phyloP scores from a whole-genome alignment of 2,797 vertebrate genomes.

The Crax fasciolata region DNA sequence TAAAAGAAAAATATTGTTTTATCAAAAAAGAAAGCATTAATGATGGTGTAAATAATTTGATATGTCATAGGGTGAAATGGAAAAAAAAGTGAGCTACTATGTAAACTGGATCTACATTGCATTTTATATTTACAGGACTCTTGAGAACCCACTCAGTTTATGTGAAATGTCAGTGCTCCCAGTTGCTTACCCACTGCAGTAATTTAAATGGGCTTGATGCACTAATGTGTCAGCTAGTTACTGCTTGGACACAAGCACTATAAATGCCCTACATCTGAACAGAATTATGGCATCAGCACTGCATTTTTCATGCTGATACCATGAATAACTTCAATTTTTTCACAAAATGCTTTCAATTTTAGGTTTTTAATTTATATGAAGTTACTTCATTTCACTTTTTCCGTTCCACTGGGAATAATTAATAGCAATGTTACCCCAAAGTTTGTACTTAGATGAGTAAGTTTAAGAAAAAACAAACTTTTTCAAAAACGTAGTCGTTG shows the following conservation, averaged over 20 bases:
- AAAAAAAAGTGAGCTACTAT: conserved; percentile 20
- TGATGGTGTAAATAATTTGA: conserved; percentile 55
- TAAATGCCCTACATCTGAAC: conserved; percentile 8
- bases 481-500: background rate
- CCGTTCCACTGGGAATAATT: background rate
- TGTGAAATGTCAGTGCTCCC: conserved; percentile 60
- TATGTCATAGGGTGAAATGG: conserved; percentile 18
- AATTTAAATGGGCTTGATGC: conserved; percentile 47
- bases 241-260: background rate
- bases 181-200: conserved; percentile 39
- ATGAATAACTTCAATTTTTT: background rate
- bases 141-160: conserved; percentile 63
- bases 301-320: conserved; percentile 13
- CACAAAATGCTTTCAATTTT: background rate
- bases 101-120: conserved; percentile 52
- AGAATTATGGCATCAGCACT: conserved; percentile 1
- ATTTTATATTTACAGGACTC: conserved; percentile 63
- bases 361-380: background rate
- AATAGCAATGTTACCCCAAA: background rate
- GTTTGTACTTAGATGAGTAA: background rate
- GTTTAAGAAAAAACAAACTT: background rate
- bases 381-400: background rate
- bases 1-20: conserved; percentile 28
- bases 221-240: conserved; percentile 48
- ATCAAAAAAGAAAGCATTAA: conserved; percentile 28